Base-by-base conservation (phyloP, 2,113 vertebrate genomes). In the Pedionomus torquatus region DNA sequence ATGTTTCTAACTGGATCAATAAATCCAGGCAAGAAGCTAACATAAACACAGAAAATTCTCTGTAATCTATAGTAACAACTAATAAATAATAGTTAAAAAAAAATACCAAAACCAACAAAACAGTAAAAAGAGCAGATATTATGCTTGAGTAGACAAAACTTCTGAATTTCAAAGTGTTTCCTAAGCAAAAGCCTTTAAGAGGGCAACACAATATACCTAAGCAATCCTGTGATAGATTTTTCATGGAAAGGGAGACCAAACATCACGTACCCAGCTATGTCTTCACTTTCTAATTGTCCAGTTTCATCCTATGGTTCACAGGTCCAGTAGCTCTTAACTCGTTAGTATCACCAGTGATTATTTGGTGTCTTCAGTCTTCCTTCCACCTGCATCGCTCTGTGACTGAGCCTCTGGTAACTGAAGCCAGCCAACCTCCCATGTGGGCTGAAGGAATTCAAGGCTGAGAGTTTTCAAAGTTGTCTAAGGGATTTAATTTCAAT, bases 401-500 rank as follows among this genome's bases (percentile, higher is more conserved):
- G 37, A 18, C 3, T 46, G n/a, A 58, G 58, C 39, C 23, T 77
- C 84, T 74, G 55, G 70, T 89, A 91, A 94, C 31, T 93, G 64
- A 84, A 94, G 86, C 68, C 77, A 78, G 68, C 14, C 68, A 81
- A 48, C 49, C 25, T 90, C 72, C 72, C 58, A 33, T 68, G 64
- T 69, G 64, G 64, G 77, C 72, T 61, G n/a, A 70, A 85, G 49
- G 68, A 94, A 91, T 93, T 76, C 55, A 51, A 72, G 39, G 24
- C 77, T 60, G 24, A 92, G 91, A 30, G 21, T 91, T 93, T 92
- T 94, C 55, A 52, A 60, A 90, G 86, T 70, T 66, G 72, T 90
- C 76, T 37, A 71, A 61, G 37, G 92, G 92, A 89, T 95, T 96
- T 94, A 63, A 89, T 93, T 91, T 94, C 92, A 89, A 96, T 85